Evolutionary conservation across 2,888 invertebrate genomes (phyloP).

Genomic region (Diarsia rubi): DNA sequence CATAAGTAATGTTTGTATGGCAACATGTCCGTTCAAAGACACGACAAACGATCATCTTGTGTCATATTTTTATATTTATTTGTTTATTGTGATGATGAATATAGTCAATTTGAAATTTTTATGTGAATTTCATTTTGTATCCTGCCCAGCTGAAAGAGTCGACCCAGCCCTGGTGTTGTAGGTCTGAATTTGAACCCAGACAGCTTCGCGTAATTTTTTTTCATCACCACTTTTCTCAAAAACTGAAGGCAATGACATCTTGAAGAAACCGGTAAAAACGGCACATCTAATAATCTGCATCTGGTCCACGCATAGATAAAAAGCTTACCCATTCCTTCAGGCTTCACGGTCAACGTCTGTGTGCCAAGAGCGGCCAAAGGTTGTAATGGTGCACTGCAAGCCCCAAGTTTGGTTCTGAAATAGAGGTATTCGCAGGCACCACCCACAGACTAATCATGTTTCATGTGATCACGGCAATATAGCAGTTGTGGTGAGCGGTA

Average conservation of each 20-base stretch:
- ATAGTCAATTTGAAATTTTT: slow-evolving; percentile 81
- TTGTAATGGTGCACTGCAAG: not conserved
- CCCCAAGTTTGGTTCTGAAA: not conserved
- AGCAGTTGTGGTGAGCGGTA: not conserved
- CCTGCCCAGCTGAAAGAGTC: not conserved
- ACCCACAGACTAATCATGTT: no score
- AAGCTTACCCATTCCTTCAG: not conserved
- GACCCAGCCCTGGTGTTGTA: not conserved
- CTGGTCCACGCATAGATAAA: not conserved
- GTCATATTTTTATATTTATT: slow-evolving; percentile 86
- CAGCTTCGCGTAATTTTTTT: not conserved
- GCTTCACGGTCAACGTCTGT: not conserved
- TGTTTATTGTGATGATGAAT: slow-evolving; percentile 79
- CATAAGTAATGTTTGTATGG: slow-evolving; percentile 41
- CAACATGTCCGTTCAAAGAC: slow-evolving; percentile 48
- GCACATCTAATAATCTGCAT: not conserved
- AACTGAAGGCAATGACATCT: not conserved
- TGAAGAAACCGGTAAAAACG: no score
- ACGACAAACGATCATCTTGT: slow-evolving; percentile 66
- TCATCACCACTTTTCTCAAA: not conserved
- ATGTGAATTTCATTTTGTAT: slow-evolving; percentile 36
- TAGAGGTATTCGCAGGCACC: not conserved
- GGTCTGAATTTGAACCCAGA: not conserved
- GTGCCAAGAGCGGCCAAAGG: not conserved
- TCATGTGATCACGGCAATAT: not conserved